Evolutionary conservation across 2,113 vertebrate genomes (phyloP).

Genomic region (Pseudolaguvia tuberculata): DNA sequence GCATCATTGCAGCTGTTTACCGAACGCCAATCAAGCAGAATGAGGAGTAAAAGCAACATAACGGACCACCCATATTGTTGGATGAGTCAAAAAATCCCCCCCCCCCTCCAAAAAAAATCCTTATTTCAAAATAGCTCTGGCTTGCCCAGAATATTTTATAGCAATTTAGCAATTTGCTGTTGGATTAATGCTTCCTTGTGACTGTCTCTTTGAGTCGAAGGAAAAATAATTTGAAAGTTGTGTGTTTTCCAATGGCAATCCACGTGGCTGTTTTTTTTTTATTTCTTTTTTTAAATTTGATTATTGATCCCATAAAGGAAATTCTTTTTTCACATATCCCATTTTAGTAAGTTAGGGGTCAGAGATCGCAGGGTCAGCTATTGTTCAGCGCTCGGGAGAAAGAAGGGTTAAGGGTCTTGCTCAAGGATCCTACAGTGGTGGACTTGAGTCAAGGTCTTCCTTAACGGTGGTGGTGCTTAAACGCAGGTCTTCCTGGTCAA

Average conservation of each 20-base stretch:
- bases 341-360: too few species aligned
- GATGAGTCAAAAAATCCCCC: slow-evolving; percentile 11
- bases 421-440: too few species aligned
- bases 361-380: too few species aligned
- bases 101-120: not conserved
- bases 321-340: too few species aligned
- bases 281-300: too few species aligned
- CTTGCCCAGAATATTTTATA: not conserved
- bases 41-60: slow-evolving; percentile 15
- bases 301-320: too few species aligned
- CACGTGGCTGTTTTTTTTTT: too few species aligned
- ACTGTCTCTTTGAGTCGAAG: slow-evolving; percentile 1
- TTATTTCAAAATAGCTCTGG: not conserved
- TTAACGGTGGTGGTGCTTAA: too few species aligned
- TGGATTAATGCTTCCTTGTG: slow-evolving; percentile 5
- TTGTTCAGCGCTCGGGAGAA: too few species aligned
- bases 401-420: too few species aligned
- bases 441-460: too few species aligned
- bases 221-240: not conserved
- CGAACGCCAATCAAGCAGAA: slow-evolving; percentile 17
- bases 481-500: too few species aligned
- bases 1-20: slow-evolving; percentile 27
- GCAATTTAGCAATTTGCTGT: not conserved
- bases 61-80: slow-evolving; percentile 35
- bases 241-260: slow-evolving; percentile 29